Evolutionary conservation across 2,888 invertebrate genomes (phyloP), one percentile per base, ranked within the genome.

Genomic region (Meteorus colon): DNA sequence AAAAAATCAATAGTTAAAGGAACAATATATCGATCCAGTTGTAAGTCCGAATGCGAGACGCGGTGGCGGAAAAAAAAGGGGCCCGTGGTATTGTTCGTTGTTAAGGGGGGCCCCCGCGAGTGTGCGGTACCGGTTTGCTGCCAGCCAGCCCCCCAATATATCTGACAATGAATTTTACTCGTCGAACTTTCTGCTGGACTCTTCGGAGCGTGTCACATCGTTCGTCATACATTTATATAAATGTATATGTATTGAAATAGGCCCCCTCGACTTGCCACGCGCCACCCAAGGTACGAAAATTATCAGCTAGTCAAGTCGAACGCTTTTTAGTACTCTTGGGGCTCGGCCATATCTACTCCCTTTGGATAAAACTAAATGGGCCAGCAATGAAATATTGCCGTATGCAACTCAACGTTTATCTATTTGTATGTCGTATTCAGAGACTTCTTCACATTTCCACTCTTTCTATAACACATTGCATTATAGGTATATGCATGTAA

Each of bases 291-390:
- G 77, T 80, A 81, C 77, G 69, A 81, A 81, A 83, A 83, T 83
- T 82, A 82, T 83, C 83, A 79, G 82, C 81, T 82, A 81, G 81
- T 81, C 79, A 82, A 79, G 80, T 80, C 79, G 79, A 76, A 76
- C 75, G 75, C 51, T 76, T 73, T 83, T 81, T 80, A 76, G 74
- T 76, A 75, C 77, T 51, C 59, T 14, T 62, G 60, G 67, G 71
- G 70, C 24, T 37, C 29, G 19, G 29, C n/a, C 51, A 14, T 29
- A 31, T 48, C 60, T 31, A 4, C 34, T 48, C 16, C 67, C 48
- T 51, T 62, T 69, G 24, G 68, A 41, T 45, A 69, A 74, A 75
- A 75, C 75, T 81, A 78, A 80, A 83, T 82, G 79, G 74, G 77
- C 74, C 81, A 77, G 74, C 75, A 76, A 82, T 83, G 82, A 83